Conservation (phyloP, 2,888 invertebrate genomes). For the Drosophila sordidula region DNA sequence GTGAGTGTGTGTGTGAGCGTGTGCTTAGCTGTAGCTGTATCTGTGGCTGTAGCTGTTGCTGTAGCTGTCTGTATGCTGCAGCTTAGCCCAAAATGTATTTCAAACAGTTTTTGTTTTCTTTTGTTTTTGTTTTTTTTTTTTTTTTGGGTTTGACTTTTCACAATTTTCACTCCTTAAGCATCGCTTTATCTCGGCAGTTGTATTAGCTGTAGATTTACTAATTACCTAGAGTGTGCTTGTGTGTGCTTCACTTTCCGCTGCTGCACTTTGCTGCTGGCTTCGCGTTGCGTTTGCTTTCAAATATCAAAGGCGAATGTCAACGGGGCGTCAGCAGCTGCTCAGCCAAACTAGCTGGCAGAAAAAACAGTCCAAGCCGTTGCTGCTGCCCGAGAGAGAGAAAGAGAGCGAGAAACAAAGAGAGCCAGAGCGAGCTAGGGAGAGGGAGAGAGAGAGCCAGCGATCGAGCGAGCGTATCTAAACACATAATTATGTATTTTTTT, state of each 20-base stretch:
- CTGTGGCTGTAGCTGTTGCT: slow-evolving; percentile 8
- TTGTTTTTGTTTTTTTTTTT: neutral
- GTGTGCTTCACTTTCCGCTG: too few relatives aligned
- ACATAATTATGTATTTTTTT: slow-evolving; percentile 81
- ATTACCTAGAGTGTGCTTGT: slow-evolving; percentile 42
- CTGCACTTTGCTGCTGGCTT: slow-evolving; percentile 63
- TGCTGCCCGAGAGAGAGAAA: slow-evolving; percentile 2
- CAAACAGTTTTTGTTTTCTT: slow-evolving; percentile 5
- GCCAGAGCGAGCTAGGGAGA: neutral
- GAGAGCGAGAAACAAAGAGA: neutral
- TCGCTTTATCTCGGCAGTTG: slow-evolving; percentile 31
- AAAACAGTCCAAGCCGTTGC: slow-evolving; percentile 49
- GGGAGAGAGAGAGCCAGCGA: slow-evolving; percentile 15
- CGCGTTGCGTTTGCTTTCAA: slow-evolving; percentile 75
- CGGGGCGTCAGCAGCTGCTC: slow-evolving; percentile 50
- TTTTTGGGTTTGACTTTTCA: neutral
- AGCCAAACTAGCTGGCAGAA: slow-evolving; percentile 8
- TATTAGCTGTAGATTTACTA: slow-evolving; percentile 14
- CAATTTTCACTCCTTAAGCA: slow-evolving; percentile 14
- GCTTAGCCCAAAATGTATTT: slow-evolving; percentile 42
- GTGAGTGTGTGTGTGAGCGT: slow-evolving; percentile 21
- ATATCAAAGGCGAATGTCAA: slow-evolving; percentile 76
- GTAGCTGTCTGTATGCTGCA: slow-evolving; percentile 39
- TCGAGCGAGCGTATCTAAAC: slow-evolving; percentile 69
- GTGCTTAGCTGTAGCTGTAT: slow-evolving; percentile 5